phyloP scores from a whole-genome alignment of 2,888 invertebrate species.

The Rotaria magnacalcarata region DNA sequence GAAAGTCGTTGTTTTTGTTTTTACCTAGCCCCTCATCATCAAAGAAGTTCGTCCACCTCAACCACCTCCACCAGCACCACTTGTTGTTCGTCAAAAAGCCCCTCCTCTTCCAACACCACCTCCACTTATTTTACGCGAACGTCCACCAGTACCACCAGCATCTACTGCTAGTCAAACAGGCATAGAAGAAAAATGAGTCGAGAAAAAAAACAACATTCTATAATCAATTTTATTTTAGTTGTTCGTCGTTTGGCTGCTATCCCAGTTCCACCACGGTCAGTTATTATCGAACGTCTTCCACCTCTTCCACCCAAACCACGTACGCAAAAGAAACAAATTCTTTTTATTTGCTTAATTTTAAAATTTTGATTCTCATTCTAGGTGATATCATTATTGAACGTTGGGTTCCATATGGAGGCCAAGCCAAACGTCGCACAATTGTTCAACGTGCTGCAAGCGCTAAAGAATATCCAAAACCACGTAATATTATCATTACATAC shows the following conservation, averaged over 20 bases:
- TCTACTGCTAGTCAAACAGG: conserved; percentile 35
- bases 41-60: conserved; percentile 36
- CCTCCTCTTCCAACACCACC: neutral
- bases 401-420: conserved; percentile 41
- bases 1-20: neutral
- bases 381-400: conserved; percentile 31
- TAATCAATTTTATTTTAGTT: neutral
- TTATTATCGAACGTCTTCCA: conserved; percentile 40
- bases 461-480: conserved; percentile 34
- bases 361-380: neutral
- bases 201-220: neutral
- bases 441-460: conserved; percentile 19
- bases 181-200: neutral
- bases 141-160: conserved; percentile 38
- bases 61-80: conserved; percentile 27
- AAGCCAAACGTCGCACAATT: conserved; percentile 37
- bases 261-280: conserved; percentile 42
- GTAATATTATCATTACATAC: conserved; percentile 40
- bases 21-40: conserved; percentile 8
- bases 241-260: conserved; percentile 36
- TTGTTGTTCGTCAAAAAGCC: conserved; percentile 17
- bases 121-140: conserved; percentile 42
- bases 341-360: neutral
- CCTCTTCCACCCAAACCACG: neutral
- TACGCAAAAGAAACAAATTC: neutral